Evolutionary conservation across 2,113 vertebrate species (phyloP), one percentile per base, ranked within the genome.

Genomic region (Oplegnathus fasciatus): DNA sequence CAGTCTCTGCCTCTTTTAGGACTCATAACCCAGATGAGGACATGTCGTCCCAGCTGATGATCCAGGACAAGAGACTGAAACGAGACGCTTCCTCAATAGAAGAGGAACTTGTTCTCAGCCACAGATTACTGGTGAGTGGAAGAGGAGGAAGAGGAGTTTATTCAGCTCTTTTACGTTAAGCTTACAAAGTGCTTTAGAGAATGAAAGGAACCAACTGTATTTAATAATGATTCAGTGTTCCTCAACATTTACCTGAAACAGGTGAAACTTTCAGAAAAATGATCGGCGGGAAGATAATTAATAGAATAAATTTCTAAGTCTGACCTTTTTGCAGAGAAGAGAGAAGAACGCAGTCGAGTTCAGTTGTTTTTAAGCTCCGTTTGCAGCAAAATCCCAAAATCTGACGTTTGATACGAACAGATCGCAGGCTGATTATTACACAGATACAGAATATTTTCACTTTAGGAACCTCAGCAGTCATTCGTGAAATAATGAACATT

Each of bases 51-150:
- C 40, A 86, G 82, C 61, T 87, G 82, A 40, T 32, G 24, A 66
- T 62, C 67, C 76, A 65, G 62, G 92, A 94, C 75, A 96, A 95
- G 80, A 93, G 91, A 78, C 84, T 57, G 61, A 95, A 90, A 76
- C 88, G 66, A 17, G 48, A 78, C 7, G 20, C 80, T 5, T 44
- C 69, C 26, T 80, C 86, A 0, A 72, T 91, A 24, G 92, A 95
- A 58, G 93, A 95, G 60, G 89, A 93, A 22, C 86, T 95, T 15
- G 85, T 95, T 0, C 91, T 95, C 67, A 86, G 71, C 72, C 89
- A 93, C 58, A 81, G 65, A 30, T 57, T 93, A 9, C 82, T 94
- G 92, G 94, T 95, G 83, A 94, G 90, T 26, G 10, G 17, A 34
- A 5, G 37, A 42, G 1, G 28, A 57, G 10, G 24, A 65, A 9